Percentiles rank a stretch among this genome's conserved stretches.
These are phyloP conservation scores for Glossosoma conforme DNA, from an alignment of 1,140 invertebrate genomes.

Conservation along the genomic window DNA sequence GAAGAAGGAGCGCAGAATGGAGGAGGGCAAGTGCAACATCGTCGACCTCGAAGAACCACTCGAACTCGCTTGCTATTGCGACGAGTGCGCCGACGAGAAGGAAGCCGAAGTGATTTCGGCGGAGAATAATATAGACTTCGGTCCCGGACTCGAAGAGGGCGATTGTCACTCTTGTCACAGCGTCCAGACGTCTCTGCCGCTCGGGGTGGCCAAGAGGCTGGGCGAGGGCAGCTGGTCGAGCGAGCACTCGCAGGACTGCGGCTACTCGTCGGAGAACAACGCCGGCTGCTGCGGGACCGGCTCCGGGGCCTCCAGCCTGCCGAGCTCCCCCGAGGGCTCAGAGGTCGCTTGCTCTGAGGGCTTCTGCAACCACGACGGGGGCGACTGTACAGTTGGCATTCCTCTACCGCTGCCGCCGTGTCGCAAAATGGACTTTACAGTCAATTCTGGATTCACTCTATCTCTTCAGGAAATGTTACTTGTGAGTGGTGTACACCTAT, in stretches of 20 bases:
- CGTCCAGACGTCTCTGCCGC: conserved; percentile 15
- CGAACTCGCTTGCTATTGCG: conserved; percentile 17
- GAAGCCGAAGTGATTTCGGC: conserved; percentile 16
- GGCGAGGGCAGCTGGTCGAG: conserved; percentile 52
- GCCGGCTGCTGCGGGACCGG: conserved; percentile 60
- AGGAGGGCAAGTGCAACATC: conserved; percentile 33
- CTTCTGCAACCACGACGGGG: conserved; percentile 70
- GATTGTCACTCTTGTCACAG: conserved; percentile 41
- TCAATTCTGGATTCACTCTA: conserved; percentile 45
- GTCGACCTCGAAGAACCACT: conserved; percentile 25
- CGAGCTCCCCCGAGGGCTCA: conserved; percentile 76
- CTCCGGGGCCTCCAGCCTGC: conserved; percentile 62
- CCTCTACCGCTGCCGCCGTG: conserved; percentile 36
- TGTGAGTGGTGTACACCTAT: conserved; percentile 51
- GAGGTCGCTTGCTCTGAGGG: conserved; percentile 80
- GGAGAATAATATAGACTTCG: conserved; percentile 15
- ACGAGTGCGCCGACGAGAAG: conserved; percentile 15
- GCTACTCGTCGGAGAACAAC: conserved; percentile 75
- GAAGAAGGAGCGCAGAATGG: conserved; percentile 57
- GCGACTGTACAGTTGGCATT: conserved; percentile 48
- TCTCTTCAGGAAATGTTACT: conserved; percentile 68
- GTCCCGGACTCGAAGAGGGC: conserved; percentile 14
- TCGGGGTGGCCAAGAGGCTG: conserved; percentile 15
- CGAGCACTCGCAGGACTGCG: conserved; percentile 75
- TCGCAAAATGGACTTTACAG: conserved; percentile 43